Evolutionary conservation across 1,140 invertebrate species (phyloP).

Genomic region (Drosophila pseudoananassae): DNA sequence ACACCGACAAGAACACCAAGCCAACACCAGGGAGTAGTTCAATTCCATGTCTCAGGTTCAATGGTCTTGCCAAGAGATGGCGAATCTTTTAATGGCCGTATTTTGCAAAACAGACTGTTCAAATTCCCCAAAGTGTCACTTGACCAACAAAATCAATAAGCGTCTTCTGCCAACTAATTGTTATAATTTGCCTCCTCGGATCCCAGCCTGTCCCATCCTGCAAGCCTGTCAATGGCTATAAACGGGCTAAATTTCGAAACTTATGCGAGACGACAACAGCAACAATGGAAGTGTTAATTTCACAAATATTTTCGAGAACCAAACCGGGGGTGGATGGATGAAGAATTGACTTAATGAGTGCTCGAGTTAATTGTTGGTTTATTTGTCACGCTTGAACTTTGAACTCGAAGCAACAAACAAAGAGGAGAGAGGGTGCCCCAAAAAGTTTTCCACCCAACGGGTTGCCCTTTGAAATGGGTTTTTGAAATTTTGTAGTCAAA

Average conservation of each 20-base stretch:
- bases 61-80: conserved; percentile 14
- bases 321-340: conserved; percentile 21
- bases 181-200: conserved; percentile 60
- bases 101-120: conserved; percentile 18
- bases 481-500: conserved; percentile 25
- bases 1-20: conserved; percentile 2
- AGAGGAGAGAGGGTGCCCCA: conserved; percentile 3
- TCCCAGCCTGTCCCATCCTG: background rate
- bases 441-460: conserved; percentile 14
- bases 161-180: conserved; percentile 64
- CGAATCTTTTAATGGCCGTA: conserved; percentile 1
- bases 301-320: conserved; percentile 52
- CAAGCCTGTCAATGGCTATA: conserved; percentile 18
- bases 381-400: conserved; percentile 77
- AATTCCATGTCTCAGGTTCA: conserved; percentile 32
- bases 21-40: conserved; percentile 14
- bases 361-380: conserved; percentile 75
- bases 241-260: conserved; percentile 29
- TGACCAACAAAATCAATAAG: conserved; percentile 71
- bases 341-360: conserved; percentile 62
- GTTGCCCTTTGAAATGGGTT: background rate
- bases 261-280: conserved; percentile 41
- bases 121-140: conserved; percentile 68
- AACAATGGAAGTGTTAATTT: conserved; percentile 72
- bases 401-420: conserved; percentile 68